These are phyloP conservation scores for Parauchenoglanis ngamensis DNA, from an alignment of 2,797 vertebrate genomes.

Conservation along the genomic window DNA sequence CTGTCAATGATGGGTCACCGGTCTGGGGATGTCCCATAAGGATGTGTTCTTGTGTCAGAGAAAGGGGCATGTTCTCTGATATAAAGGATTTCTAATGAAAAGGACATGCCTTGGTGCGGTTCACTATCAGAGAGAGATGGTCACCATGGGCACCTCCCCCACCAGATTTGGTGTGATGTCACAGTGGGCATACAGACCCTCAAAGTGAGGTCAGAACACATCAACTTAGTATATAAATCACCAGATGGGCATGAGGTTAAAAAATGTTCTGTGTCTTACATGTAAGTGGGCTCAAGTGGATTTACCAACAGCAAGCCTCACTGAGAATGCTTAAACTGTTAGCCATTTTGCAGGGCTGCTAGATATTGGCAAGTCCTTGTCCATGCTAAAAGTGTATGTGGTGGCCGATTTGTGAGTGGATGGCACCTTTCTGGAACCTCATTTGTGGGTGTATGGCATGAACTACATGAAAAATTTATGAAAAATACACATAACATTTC, in stretches of 20 bases:
- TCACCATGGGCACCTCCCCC: neutral
- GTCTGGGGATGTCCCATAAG: neutral
- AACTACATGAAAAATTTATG: too few species aligned
- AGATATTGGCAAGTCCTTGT: neutral
- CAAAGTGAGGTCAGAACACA: too few species aligned
- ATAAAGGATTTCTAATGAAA: neutral
- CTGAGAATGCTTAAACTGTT: neutral
- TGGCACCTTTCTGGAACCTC: neutral
- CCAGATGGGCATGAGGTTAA: neutral
- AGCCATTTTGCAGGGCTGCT: neutral
- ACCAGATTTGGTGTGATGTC: neutral
- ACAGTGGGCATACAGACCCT: neutral
- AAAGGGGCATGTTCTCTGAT: neutral
- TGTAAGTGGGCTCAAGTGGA: neutral
- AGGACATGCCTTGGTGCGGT: neutral
- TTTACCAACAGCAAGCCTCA: neutral
- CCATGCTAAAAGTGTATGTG: neutral
- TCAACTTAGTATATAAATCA: neutral
- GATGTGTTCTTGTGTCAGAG: neutral
- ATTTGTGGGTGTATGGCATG: too few species aligned
- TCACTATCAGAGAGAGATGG: neutral
- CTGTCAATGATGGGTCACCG: neutral
- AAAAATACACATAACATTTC: neutral
- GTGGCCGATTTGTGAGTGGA: neutral
- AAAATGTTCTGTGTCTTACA: neutral